Evolutionary conservation across 2,888 invertebrate species (phyloP).

Genomic region (Ypsolopha scabrella): DNA sequence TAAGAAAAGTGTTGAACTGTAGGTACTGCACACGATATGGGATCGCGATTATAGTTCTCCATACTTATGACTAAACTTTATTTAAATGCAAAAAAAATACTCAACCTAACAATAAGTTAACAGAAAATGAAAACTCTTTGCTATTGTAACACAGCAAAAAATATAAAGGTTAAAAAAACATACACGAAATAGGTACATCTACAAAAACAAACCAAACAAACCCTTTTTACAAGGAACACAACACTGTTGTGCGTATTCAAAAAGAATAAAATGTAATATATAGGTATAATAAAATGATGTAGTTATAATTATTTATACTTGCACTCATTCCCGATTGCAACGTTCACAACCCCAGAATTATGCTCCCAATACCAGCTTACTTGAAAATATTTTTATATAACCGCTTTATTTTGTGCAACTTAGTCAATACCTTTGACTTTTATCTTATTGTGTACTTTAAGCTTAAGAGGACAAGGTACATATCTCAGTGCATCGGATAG

Average conservation of each 20-base stretch:
- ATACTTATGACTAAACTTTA: constrained; percentile 51
- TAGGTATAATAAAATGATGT: background rate
- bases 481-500: constrained; percentile 2
- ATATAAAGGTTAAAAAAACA: constrained; percentile 50
- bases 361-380: constrained; percentile 70
- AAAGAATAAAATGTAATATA: background rate
- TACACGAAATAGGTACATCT: constrained; percentile 55
- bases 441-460: background rate
- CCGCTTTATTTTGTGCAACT: too few species aligned
- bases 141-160: constrained; percentile 54
- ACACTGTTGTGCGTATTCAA: constrained; percentile 54
- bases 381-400: constrained; percentile 18
- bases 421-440: background rate
- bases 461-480: background rate
- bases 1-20: too few species aligned
- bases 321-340: constrained; percentile 66
- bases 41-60: background rate
- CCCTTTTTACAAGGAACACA: constrained; percentile 57
- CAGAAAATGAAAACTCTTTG: constrained; percentile 28
- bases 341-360: constrained; percentile 68
- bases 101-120: constrained; percentile 22
- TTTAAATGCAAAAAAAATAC: constrained; percentile 51
- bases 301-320: constrained; percentile 32
- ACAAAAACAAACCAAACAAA: constrained; percentile 60
- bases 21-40: background rate